A percentile compares a stretch with the other conserved stretches of the same genome.
phyloP scores from a whole-genome alignment of 1,140 invertebrate genomes.

The Drosophila watanabei region DNA sequence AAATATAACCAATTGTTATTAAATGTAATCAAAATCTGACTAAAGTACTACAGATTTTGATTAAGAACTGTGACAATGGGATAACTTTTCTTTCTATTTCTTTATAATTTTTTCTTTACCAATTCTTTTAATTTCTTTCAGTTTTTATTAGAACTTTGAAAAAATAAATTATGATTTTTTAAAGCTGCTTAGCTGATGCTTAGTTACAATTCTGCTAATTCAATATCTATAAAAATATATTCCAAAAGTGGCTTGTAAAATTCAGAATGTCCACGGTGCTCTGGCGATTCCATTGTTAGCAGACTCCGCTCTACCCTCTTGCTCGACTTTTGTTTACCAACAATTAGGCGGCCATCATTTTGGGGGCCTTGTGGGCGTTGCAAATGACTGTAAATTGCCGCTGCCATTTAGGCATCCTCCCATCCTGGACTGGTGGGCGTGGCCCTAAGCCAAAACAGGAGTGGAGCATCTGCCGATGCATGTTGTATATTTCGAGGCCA shows the following conservation, averaged over 20 bases:
- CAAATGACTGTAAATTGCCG: slow-evolving; percentile 75
- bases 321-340: slow-evolving; percentile 75
- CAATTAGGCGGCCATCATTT: slow-evolving; percentile 70
- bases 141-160: neutral
- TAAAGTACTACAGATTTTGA: no score
- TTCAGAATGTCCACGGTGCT: neutral
- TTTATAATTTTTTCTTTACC: no score
- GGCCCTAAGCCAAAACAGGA: slow-evolving; percentile 36
- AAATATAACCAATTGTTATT: no score
- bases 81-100: no score
- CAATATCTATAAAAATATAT: neutral
- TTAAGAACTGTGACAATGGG: no score
- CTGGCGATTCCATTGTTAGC: slow-evolving; percentile 57
- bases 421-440: slow-evolving; percentile 13
- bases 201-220: no score
- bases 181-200: no score
- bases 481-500: slow-evolving; percentile 20
- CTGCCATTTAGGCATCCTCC: slow-evolving; percentile 52
- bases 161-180: neutral
- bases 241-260: neutral
- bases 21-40: no score
- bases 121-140: no score
- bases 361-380: slow-evolving; percentile 57
- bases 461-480: slow-evolving; percentile 16
- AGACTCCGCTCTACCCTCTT: slow-evolving; percentile 20